Conservation (phyloP, 2,113 vertebrate genomes). For the Chrysemys picta region DNA sequence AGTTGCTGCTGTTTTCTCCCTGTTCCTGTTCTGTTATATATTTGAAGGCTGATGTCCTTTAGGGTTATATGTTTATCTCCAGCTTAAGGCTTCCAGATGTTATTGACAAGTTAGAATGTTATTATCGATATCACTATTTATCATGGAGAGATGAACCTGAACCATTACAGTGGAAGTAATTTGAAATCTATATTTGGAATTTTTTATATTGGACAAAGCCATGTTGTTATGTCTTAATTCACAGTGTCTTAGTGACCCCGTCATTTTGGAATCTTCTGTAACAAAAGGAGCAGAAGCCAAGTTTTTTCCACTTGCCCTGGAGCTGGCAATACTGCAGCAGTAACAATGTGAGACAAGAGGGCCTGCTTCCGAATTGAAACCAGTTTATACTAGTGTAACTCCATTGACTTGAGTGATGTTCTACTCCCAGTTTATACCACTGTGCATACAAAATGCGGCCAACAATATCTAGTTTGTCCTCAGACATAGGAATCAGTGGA, state of each 20-base stretch:
- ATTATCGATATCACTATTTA: neutral
- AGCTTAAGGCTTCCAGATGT: neutral
- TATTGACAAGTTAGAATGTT: neutral
- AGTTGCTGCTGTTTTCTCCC: neutral
- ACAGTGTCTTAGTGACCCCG: slow-evolving; percentile 21
- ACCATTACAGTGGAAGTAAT: neutral
- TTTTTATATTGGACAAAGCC: neutral
- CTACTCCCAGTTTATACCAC: slow-evolving; percentile 4
- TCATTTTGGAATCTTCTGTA: neutral
- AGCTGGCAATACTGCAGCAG: neutral
- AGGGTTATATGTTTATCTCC: slow-evolving; percentile 14
- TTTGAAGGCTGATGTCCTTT: neutral
- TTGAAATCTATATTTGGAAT: slow-evolving; percentile 19
- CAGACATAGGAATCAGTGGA: neutral
- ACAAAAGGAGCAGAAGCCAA: neutral
- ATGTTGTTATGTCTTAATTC: slow-evolving; percentile 47
- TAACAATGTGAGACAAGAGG: neutral
- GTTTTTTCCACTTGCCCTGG: neutral
- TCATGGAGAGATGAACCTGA: neutral
- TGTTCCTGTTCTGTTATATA: neutral
- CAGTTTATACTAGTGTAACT: neutral
- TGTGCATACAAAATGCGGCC: accelerated
- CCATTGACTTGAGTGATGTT: neutral
- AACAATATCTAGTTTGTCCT: neutral
- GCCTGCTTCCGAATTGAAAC: neutral